A percentile compares a stretch with the other conserved stretches of the same genome.
These are phyloP conservation scores for Rotaria macrura DNA, from an alignment of 2,888 invertebrate genomes.

Conservation along the genomic window DNA sequence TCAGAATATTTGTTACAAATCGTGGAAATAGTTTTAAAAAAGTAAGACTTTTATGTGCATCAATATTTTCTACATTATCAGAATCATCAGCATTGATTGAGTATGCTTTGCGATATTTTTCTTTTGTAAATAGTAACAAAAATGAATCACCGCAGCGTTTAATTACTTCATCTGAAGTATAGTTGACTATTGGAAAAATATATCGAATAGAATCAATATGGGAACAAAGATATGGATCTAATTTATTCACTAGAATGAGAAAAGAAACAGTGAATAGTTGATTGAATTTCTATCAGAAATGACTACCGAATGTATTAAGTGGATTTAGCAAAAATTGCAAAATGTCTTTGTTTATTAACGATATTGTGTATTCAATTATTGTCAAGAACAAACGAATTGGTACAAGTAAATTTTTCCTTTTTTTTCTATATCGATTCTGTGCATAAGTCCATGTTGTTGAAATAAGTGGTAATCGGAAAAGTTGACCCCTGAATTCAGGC, in stretches of 20 bases:
- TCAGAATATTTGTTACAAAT: background rate
- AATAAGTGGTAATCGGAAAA: background rate
- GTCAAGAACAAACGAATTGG: background rate
- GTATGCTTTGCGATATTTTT: background rate
- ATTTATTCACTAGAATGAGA: background rate
- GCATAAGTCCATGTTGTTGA: background rate
- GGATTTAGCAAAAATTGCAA: background rate
- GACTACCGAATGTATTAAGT: background rate
- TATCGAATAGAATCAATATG: background rate
- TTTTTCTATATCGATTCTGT: background rate
- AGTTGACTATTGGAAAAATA: background rate
- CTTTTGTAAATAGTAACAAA: background rate
- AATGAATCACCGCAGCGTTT: background rate
- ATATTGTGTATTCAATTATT: background rate
- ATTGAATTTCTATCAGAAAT: too few relatives aligned
- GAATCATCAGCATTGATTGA: background rate
- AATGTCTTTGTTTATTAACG: background rate
- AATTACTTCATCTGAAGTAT: background rate
- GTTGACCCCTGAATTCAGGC: background rate
- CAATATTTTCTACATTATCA: background rate
- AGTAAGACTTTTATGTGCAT: background rate
- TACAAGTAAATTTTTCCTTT: background rate
- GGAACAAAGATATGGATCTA: background rate
- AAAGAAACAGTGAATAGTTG: too few relatives aligned
- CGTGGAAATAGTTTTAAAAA: background rate